These are phyloP conservation scores for Caloenas nicobarica DNA, from an alignment of 2,113 vertebrate genomes.

Conservation along the genomic window DNA sequence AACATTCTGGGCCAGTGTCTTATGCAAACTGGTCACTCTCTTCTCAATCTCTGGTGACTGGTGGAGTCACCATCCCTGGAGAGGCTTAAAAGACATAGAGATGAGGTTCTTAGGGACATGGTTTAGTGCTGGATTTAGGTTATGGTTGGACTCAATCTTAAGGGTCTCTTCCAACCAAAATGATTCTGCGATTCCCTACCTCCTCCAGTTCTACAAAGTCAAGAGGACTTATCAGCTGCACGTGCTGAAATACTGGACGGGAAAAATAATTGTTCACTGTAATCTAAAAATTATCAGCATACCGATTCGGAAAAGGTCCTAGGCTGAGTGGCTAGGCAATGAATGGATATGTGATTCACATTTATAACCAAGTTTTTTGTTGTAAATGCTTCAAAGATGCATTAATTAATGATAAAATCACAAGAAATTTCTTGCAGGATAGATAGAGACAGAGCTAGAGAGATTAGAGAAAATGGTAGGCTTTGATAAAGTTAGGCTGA, in stretches of 20 bases:
- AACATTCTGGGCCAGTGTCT: neutral
- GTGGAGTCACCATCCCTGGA: too few species aligned
- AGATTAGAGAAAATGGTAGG: neutral
- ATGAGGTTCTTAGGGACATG: too few species aligned
- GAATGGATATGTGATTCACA: neutral
- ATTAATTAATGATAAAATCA: slow-evolving; percentile 26
- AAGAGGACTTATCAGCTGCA: neutral
- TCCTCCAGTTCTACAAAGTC: neutral
- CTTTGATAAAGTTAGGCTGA: neutral
- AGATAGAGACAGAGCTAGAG: neutral
- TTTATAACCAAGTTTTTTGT: neutral
- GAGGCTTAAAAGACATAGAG: too few species aligned
- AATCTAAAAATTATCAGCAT: neutral
- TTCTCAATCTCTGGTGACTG: neutral
- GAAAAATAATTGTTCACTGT: neutral
- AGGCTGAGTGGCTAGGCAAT: neutral
- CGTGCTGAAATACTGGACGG: neutral
- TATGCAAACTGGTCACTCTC: neutral
- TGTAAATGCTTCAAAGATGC: neutral
- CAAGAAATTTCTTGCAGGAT: neutral
- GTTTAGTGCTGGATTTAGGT: too few species aligned
- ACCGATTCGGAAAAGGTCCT: neutral
- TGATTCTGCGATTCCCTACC: neutral
- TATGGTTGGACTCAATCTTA: too few species aligned
- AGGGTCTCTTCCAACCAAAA: too few species aligned